Conservation (phyloP, 1,140 invertebrate species). For the Octopus sinensis region DNA sequence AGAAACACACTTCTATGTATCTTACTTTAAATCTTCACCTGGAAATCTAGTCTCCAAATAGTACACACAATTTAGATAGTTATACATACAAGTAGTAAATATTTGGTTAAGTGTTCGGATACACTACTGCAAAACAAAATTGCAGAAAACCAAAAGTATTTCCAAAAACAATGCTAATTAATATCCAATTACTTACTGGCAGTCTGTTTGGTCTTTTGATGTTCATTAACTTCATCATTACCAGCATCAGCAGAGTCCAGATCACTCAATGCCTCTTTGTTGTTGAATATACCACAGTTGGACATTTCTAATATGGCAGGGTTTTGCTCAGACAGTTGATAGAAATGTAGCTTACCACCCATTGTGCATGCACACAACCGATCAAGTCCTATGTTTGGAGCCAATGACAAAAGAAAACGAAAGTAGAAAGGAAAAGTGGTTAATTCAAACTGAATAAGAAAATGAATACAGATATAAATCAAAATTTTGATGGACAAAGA, state of each 20-base stretch:
- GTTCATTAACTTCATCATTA: background rate
- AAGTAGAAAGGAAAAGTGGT: no score
- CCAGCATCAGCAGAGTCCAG: background rate
- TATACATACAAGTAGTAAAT: no score
- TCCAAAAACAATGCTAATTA: background rate
- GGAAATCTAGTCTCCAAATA: no score
- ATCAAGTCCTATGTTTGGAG: conserved; percentile 66
- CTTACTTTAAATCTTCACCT: no score
- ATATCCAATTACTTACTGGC: background rate
- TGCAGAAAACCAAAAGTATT: background rate
- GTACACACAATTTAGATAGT: no score
- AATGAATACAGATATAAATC: no score
- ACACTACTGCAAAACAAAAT: background rate
- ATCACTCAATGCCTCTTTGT: background rate
- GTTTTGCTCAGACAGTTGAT: conserved; percentile 62
- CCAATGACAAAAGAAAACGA: no score
- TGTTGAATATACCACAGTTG: background rate
- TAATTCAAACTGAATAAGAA: no score
- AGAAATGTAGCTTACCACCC: conserved; percentile 78
- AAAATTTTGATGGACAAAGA: no score
- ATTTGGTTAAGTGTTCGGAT: background rate
- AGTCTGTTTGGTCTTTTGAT: background rate
- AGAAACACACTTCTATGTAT: no score
- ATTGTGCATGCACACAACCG: conserved; percentile 77
- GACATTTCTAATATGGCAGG: conserved; percentile 18